Evolutionary conservation across 2,888 invertebrate species (phyloP), one percentile per base, ranked within the genome.

Genomic region (Ochlodes sylvanus): DNA sequence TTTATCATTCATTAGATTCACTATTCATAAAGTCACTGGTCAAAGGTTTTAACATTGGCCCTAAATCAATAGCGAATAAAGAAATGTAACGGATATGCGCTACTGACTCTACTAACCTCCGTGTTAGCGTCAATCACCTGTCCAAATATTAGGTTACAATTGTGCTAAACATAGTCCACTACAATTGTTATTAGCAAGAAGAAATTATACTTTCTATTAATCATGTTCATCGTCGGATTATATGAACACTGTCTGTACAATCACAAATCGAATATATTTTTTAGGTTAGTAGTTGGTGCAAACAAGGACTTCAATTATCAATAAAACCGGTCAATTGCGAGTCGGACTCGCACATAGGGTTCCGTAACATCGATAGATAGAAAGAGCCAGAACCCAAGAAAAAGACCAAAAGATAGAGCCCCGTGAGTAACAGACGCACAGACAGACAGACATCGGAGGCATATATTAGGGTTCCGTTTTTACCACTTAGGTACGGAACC

Each of bases 71-170:
- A 73, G 47, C 44, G 47, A 38, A 55, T 56, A 62, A 56, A 67
- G 34, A 66, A 58, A 58, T 50, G 41, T 56, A 68, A 62, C 55
- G 44, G 62, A 62, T 56, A 56, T 76, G 75, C 70, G 56, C 69
- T 68, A 77, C 70, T 71, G 78, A 79, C 77, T 81, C 79, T 75
- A 77, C 76, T 81, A 77, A 80, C 80, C 81, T 69, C 74, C 77
- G 79, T 83, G 84, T 84, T 80, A 75, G 75, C 76, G 83, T 86
- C 87, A 86, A 81, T 86, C 84, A 83, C 72, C 69, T 63, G 69
- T 67, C 67, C 4, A 61, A 62, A 55, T 61, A 47, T 55, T 62
- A 67, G 61, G 60, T 67, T 67, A 61, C 61, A 67, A 55, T 62
- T 67, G 61, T 55, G 55, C 61, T 44, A 55, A 55, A 56, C 61